A percentile compares a stretch with the other conserved stretches of the same genome.
phyloP scores from a whole-genome alignment of 2,888 invertebrate species.

The Tiphia femorata region DNA sequence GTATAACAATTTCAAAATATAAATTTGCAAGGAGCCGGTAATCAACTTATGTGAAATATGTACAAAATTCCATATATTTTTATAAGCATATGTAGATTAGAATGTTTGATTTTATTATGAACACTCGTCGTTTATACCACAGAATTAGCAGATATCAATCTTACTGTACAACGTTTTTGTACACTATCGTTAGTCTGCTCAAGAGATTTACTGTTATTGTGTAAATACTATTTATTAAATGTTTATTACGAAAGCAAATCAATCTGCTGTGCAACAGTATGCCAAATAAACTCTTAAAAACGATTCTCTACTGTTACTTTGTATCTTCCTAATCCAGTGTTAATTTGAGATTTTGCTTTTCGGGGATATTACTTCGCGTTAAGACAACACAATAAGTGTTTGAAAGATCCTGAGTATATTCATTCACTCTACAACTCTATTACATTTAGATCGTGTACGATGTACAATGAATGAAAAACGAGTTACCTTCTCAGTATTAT shows the following conservation, averaged over 20 bases:
- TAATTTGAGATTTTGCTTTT: too few relatives aligned
- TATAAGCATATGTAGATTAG: slow-evolving; percentile 3
- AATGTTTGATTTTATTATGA: slow-evolving; percentile 5
- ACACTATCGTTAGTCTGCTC: slow-evolving; percentile 1
- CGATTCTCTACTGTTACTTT: neutral
- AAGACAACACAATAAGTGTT: too few relatives aligned
- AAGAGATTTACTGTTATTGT: slow-evolving; percentile 15
- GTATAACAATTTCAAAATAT: too few relatives aligned
- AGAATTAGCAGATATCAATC: neutral
- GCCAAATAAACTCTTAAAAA: slow-evolving; percentile 30
- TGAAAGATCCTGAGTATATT: too few relatives aligned
- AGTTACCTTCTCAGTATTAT: too few relatives aligned
- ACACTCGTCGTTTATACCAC: slow-evolving; percentile 5
- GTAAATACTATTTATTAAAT: slow-evolving; percentile 31
- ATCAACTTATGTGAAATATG: neutral
- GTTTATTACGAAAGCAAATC: slow-evolving; percentile 13
- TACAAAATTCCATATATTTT: slow-evolving; percentile 15
- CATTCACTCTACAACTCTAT: too few relatives aligned
- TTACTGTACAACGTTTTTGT: slow-evolving; percentile 15
- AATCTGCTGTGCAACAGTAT: slow-evolving; percentile 28
- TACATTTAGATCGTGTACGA: neutral
- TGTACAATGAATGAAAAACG: neutral
- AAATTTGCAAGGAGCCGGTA: neutral
- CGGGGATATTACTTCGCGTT: too few relatives aligned
- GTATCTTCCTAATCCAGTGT: too few relatives aligned